Evolutionary conservation across 1,140 invertebrate genomes (phyloP).

Genomic region (Tribolium castaneum): DNA sequence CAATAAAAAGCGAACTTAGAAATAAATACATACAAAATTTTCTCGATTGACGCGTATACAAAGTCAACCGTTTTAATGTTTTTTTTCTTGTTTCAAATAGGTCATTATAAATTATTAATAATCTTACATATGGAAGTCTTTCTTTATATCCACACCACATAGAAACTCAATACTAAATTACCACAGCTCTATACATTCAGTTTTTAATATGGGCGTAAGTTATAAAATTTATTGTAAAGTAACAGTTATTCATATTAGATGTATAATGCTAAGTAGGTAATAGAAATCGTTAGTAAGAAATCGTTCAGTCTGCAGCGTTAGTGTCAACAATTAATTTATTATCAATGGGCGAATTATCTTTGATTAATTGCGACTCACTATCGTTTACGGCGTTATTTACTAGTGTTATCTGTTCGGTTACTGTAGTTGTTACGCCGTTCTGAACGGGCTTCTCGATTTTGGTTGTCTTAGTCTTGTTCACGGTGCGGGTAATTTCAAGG

Average conservation of each 20-base stretch:
- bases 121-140: slow-evolving; percentile 41
- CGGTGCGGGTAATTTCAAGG: slow-evolving; percentile 46
- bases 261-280: slow-evolving; percentile 50
- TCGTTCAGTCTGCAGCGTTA: slow-evolving; percentile 30
- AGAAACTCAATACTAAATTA: slow-evolving; percentile 53
- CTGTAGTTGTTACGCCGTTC: slow-evolving; percentile 53
- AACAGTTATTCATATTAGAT: slow-evolving; percentile 52
- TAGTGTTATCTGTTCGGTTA: slow-evolving; percentile 55
- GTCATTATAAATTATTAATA: slow-evolving; percentile 40
- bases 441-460: slow-evolving; percentile 57
- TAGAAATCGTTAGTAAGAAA: slow-evolving; percentile 44
- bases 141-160: slow-evolving; percentile 51
- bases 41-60: slow-evolving; percentile 38
- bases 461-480: slow-evolving; percentile 53
- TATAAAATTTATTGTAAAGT: slow-evolving; percentile 56
- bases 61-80: slow-evolving; percentile 42
- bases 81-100: slow-evolving; percentile 41
- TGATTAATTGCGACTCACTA: slow-evolving; percentile 52
- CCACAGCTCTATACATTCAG: slow-evolving; percentile 58
- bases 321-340: slow-evolving; percentile 55
- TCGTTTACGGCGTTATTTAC: slow-evolving; percentile 48
- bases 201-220: slow-evolving; percentile 49
- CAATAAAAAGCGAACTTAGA: slow-evolving; percentile 57
- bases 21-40: slow-evolving; percentile 52
- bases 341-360: slow-evolving; percentile 60